These are phyloP conservation scores for Yponomeuta sedellus DNA, from an alignment of 2,888 invertebrate genomes.

Conservation along the genomic window DNA sequence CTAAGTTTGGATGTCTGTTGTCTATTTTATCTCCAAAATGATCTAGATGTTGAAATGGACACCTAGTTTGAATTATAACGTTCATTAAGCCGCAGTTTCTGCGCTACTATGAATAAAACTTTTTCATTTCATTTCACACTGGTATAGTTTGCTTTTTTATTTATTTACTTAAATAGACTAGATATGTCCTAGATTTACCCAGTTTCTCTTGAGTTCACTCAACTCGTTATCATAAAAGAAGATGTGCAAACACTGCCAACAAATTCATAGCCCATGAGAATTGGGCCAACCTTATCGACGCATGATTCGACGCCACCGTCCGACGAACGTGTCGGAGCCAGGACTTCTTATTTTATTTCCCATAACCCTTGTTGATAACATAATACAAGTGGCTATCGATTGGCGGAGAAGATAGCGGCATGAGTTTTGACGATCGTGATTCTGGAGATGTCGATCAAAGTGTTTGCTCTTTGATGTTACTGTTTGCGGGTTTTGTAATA, in stretches of 20 bases:
- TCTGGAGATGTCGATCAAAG: neutral
- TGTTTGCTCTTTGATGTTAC: neutral
- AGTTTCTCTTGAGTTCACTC: neutral
- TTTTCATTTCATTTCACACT: too few species aligned
- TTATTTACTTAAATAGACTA: too few species aligned
- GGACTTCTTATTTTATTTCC: neutral
- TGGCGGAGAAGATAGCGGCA: neutral
- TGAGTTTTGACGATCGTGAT: neutral
- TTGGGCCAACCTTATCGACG: slow-evolving; percentile 37
- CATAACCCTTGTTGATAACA: neutral
- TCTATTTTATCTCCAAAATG: too few species aligned
- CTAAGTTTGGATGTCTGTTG: too few species aligned
- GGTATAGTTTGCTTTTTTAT: too few species aligned
- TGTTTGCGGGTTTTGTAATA: neutral
- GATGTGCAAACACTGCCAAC: slow-evolving; percentile 15
- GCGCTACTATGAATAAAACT: too few species aligned
- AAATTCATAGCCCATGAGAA: slow-evolving; percentile 35
- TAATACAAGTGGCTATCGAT: neutral
- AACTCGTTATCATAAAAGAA: slow-evolving; percentile 6
- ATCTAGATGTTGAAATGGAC: too few species aligned
- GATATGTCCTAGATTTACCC: too few species aligned
- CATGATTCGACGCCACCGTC: slow-evolving; percentile 26
- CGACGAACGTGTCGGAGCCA: neutral
- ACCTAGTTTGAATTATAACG: too few species aligned
- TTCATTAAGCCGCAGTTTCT: too few species aligned